Percentiles rank a stretch among this genome's conserved stretches.
These are phyloP conservation scores for Smutsia gigantea DNA, from an alignment of 2,797 vertebrate species.

Conservation along the genomic window DNA sequence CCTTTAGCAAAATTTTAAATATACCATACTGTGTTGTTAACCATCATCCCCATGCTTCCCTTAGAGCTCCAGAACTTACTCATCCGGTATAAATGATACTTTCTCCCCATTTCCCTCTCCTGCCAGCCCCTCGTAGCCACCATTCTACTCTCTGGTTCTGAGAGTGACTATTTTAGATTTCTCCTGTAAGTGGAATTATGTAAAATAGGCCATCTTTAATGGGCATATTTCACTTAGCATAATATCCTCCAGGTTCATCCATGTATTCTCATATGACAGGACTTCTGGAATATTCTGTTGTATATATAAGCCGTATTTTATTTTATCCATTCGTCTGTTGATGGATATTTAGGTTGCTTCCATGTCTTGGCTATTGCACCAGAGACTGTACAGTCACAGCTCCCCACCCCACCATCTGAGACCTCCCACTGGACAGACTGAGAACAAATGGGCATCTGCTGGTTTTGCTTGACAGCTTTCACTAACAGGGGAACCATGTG, in stretches of 20 bases:
- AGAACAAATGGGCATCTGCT: background rate
- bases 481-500: background rate
- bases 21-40: too few species aligned
- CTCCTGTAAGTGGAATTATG: background rate
- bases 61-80: background rate
- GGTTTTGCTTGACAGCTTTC: background rate
- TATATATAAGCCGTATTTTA: background rate
- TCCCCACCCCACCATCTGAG: background rate
- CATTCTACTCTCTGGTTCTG: background rate
- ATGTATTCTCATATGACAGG: background rate
- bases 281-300: background rate
- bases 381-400: background rate
- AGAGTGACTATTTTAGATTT: background rate
- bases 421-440: background rate
- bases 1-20: background rate
- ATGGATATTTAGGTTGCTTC: background rate
- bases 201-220: background rate
- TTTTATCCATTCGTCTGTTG: background rate
- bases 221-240: background rate
- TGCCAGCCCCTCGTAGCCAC: background rate
- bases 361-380: background rate
- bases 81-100: background rate
- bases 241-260: background rate
- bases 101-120: background rate
- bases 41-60: accelerated